phyloP scores from a whole-genome alignment of 2,888 invertebrate species.

The Aporophyla lueneburgensis region DNA sequence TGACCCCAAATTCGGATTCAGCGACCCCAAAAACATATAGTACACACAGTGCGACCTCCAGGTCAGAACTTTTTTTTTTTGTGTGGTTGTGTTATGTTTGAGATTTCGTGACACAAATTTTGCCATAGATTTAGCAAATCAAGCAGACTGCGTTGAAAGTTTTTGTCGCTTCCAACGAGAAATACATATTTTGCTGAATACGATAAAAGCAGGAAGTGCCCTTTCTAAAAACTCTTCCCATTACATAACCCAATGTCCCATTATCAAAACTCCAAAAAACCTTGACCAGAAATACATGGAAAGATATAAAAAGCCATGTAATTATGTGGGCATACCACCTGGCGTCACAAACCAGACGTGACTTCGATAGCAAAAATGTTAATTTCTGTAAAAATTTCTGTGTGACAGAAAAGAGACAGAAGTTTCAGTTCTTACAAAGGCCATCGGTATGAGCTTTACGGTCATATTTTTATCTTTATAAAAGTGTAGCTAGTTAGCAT shows the following conservation, averaged over 20 bases:
- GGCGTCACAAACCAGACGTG: conserved; percentile 55
- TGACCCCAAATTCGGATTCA: too few relatives aligned
- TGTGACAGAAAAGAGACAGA: neutral
- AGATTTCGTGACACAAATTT: too few relatives aligned
- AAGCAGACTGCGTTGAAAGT: neutral
- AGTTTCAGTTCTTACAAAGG: neutral
- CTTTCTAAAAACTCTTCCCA: neutral
- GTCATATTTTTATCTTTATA: too few relatives aligned
- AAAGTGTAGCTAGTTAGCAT: too few relatives aligned
- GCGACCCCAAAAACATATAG: too few relatives aligned
- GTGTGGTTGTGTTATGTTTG: too few relatives aligned
- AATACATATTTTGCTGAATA: neutral
- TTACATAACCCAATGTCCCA: conserved; percentile 1
- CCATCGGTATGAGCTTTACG: too few relatives aligned
- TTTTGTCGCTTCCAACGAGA: neutral
- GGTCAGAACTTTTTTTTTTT: too few relatives aligned
- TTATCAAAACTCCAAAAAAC: conserved; percentile 21
- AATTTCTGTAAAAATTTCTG: conserved; percentile 49
- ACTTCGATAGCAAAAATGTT: conserved; percentile 55
- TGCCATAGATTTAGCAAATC: neutral
- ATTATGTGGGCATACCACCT: conserved; percentile 56
- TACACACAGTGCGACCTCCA: too few relatives aligned
- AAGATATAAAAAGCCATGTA: conserved; percentile 38
- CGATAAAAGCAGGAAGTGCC: neutral
- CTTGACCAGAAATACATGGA: conserved; percentile 13